These are phyloP conservation scores for Nestor notabilis DNA, from an alignment of 2,113 vertebrate species.

Conservation along the genomic window DNA sequence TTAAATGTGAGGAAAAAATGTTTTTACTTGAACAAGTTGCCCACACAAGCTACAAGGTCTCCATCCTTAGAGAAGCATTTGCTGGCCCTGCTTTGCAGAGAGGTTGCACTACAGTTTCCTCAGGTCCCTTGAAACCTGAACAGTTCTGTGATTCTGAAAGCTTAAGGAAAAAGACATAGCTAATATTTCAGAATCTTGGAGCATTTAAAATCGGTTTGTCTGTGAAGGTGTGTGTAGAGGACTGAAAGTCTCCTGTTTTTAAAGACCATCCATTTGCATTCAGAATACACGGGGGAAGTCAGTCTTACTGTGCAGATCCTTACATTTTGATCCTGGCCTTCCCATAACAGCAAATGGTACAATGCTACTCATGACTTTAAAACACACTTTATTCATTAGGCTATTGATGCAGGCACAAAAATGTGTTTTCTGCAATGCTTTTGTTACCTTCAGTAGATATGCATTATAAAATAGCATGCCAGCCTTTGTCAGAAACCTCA, in stretches of 20 bases:
- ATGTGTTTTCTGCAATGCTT: not conserved
- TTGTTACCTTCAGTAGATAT: not conserved
- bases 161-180: not conserved
- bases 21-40: not conserved
- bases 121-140: not conserved
- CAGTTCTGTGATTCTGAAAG: not conserved
- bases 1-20: not conserved
- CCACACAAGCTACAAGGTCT: not conserved
- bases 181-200: not conserved
- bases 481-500: not conserved
- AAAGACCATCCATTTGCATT: not conserved
- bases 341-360: too few species aligned
- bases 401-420: not conserved
- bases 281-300: not conserved
- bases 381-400: not conserved
- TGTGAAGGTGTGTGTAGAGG: not conserved
- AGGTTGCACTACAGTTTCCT: fast-evolving
- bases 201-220: not conserved
- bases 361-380: not conserved
- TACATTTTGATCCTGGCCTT: not conserved
- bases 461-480: not conserved
- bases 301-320: not conserved
- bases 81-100: not conserved
- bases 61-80: not conserved
- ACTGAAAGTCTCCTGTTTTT: not conserved